Conservation (phyloP, 2,888 invertebrate genomes). For the Camponotus fellah region DNA sequence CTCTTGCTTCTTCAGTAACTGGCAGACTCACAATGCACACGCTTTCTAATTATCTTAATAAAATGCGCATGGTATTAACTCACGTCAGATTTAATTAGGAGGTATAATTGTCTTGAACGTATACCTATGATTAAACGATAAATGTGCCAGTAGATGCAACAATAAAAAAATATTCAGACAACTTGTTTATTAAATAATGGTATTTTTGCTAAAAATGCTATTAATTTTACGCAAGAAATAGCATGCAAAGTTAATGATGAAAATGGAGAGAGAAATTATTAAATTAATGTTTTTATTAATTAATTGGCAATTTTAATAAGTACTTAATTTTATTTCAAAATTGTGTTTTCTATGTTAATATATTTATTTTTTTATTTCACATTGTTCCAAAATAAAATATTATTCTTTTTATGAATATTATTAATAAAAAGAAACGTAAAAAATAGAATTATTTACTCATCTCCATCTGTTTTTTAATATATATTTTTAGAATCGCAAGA, state of each 20-base stretch:
- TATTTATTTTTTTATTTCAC: background rate
- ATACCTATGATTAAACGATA: background rate
- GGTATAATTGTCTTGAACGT: conserved; percentile 8
- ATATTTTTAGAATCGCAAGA: no score
- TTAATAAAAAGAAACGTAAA: background rate
- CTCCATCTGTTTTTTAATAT: background rate
- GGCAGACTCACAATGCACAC: conserved; percentile 60
- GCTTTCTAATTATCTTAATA: conserved; percentile 72
- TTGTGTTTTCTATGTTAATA: background rate
- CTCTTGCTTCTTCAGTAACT: conserved; percentile 54
- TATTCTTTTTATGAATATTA: background rate
- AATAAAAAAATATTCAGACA: background rate
- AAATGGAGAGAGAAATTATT: background rate
- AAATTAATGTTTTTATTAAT: background rate
- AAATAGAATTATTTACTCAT: background rate
- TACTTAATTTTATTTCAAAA: background rate
- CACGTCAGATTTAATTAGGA: conserved; percentile 21
- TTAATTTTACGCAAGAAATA: background rate
- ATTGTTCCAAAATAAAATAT: background rate
- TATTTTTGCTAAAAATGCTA: background rate
- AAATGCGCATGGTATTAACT: background rate
- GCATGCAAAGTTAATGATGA: background rate
- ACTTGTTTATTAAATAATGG: background rate
- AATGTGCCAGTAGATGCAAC: background rate
- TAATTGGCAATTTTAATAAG: background rate